Evolutionary conservation across 2,888 invertebrate species (phyloP).

Genomic region (Caenorhabditis wallacei): DNA sequence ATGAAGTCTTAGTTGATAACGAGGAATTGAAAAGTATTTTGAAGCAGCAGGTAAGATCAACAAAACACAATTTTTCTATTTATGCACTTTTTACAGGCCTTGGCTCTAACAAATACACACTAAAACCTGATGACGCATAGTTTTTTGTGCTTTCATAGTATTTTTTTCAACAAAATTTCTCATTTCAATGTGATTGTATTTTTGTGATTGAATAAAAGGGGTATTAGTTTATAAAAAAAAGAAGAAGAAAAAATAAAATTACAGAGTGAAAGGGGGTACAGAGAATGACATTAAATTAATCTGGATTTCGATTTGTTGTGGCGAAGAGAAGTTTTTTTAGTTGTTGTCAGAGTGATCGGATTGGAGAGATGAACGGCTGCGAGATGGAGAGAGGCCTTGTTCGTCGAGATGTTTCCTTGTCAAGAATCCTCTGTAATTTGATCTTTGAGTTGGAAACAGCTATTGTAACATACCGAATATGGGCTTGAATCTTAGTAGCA

Average conservation of each 20-base stretch:
- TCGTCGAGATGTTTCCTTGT: conserved; percentile 82
- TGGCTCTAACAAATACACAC: conserved; percentile 13
- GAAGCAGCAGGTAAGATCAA: conserved; percentile 63
- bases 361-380: conserved; percentile 78
- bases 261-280: background rate
- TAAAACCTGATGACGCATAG: background rate
- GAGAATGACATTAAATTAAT: conserved; percentile 27
- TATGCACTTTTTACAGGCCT: conserved; percentile 11
- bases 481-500: conserved; percentile 94
- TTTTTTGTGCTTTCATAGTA: background rate
- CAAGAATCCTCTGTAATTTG: conserved; percentile 77
- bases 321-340: background rate
- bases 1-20: conserved; percentile 69
- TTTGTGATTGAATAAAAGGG: conserved; percentile 4
- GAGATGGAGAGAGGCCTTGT: conserved; percentile 78
- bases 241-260: background rate
- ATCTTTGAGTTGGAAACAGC: background rate
- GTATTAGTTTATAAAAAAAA: background rate
- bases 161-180: background rate
- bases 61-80: too few relatives aligned
- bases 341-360: conserved; percentile 66
- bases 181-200: background rate
- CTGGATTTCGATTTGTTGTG: background rate
- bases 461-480: conserved; percentile 87
- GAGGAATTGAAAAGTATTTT: conserved; percentile 67